Base-by-base conservation (phyloP, 1,140 invertebrate genomes). In the Latrodectus geometricus region DNA sequence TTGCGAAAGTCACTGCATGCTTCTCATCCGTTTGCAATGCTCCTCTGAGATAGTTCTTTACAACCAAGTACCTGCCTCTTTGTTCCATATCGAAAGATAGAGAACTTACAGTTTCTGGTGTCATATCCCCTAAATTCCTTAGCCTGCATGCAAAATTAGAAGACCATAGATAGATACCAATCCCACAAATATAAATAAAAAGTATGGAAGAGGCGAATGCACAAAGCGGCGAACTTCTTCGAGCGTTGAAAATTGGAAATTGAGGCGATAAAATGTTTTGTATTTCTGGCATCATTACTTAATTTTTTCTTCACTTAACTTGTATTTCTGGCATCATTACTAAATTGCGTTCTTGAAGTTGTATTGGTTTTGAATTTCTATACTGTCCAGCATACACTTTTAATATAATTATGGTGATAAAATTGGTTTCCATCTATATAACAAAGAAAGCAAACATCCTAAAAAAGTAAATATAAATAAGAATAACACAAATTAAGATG, bases 121-220 rank as follows among this genome's bases (percentile, higher is more conserved):
- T 7, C 1, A n/a, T 8, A 7, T 80, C 77, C 15, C 77, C 76
- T 0, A 87, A 17, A 54, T 87, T 75, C 12, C 77, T 9, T n/a
- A 87, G 17, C 52, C 85, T 54, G 21, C 85, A 87, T 12, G 74
- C 14, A 9, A 80, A 80, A 35, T 87, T 87, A 14, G 77, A 61
- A 48, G 85, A 80, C 85, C 85, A 87, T 14, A 87, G 23, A 17
- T 79, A 87, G 49, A 87, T 7, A 12, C 68, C 56, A 9, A 87
- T 87, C 21, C 85, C 85, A 54, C 85, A 79, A 2, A 87, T 17
- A 52, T 87, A 87, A 35, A 87, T 61, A 56, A 87, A 74, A 17
- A 87, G 76, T 15, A 87, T 74, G 0, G 76, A 79, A 17, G 77
- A 52, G 9, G 54, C 85, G 50, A 87, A 75, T 15, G 76, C 56